Percentiles rank a stretch among this genome's conserved stretches.
These are phyloP conservation scores for Cactoblastis cactorum DNA, from an alignment of 2,888 invertebrate genomes.

Conservation along the genomic window DNA sequence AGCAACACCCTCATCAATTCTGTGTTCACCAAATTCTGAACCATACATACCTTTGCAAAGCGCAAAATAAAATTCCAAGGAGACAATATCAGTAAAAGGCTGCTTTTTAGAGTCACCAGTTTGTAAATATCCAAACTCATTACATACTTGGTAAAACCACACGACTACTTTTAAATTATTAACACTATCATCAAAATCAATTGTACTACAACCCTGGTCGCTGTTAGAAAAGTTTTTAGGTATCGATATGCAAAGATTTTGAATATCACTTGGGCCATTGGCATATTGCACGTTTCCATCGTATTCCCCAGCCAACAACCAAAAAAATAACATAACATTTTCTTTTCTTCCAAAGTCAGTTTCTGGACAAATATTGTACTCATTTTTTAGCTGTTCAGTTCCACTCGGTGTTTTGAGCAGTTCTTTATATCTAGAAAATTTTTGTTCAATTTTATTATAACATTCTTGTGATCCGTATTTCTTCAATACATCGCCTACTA, in stretches of 20 bases:
- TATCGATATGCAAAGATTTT: not conserved
- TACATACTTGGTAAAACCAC: conserved; percentile 16
- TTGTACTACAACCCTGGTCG: not conserved
- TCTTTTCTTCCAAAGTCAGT: not conserved
- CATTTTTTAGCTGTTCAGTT: conserved; percentile 11
- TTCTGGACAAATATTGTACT: conserved; percentile 12
- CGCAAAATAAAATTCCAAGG: not conserved
- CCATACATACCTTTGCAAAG: not conserved
- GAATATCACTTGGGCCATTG: not conserved
- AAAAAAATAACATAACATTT: not conserved
- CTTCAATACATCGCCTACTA: not conserved
- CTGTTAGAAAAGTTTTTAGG: not conserved
- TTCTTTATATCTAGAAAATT: not conserved
- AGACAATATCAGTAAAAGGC: not conserved
- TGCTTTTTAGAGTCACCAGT: not conserved
- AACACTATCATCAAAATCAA: not conserved
- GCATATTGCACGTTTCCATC: not conserved
- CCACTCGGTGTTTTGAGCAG: not conserved
- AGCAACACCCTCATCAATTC: not conserved
- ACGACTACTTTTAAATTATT: not conserved
- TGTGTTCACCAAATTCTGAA: not conserved
- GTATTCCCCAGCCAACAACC: not conserved
- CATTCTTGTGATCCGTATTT: not conserved
- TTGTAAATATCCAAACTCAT: conserved; percentile 15
- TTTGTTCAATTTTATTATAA: not conserved